phyloP scores from a whole-genome alignment of 2,888 invertebrate genomes.

The Tortricodes alternella region DNA sequence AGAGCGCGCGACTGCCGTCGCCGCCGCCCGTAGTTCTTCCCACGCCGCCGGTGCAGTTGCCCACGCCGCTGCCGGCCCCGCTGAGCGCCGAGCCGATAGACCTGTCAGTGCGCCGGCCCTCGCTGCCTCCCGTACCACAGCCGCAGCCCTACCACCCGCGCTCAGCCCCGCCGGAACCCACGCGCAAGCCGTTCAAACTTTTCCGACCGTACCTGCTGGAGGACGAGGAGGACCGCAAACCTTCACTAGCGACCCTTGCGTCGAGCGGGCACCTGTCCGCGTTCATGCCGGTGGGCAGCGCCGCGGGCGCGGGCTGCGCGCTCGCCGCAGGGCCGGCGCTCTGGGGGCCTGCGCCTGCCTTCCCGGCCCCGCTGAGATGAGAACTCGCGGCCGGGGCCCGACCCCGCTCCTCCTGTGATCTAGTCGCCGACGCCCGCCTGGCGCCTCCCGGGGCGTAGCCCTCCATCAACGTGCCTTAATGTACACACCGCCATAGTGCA shows the following conservation, averaged over 20 bases:
- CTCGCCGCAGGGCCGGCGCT: conserved; percentile 70
- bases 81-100: conserved; percentile 64
- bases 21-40: conserved; percentile 63
- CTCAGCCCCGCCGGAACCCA: conserved; percentile 51
- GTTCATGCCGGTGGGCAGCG: conserved; percentile 75
- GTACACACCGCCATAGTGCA: conserved; percentile 80
- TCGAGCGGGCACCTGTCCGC: conserved; percentile 73
- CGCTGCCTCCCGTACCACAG: conserved; percentile 64
- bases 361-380: conserved; percentile 76
- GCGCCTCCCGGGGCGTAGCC: conserved; percentile 80
- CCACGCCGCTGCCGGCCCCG: conserved; percentile 43
- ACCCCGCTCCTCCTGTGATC: conserved; percentile 75
- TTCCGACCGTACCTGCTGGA: conserved; percentile 90
- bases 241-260: conserved; percentile 65
- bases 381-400: conserved; percentile 58
- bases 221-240: conserved; percentile 80
- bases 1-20: conserved; percentile 71
- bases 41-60: conserved; percentile 47
- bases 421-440: conserved; percentile 78
- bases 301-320: conserved; percentile 67
- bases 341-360: conserved; percentile 84
- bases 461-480: conserved; percentile 77
- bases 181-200: conserved; percentile 86
- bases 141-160: conserved; percentile 48
- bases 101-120: conserved; percentile 61